Evolutionary conservation across 2,797 vertebrate genomes (phyloP).

Genomic region (Phyllotis vaccarum): DNA sequence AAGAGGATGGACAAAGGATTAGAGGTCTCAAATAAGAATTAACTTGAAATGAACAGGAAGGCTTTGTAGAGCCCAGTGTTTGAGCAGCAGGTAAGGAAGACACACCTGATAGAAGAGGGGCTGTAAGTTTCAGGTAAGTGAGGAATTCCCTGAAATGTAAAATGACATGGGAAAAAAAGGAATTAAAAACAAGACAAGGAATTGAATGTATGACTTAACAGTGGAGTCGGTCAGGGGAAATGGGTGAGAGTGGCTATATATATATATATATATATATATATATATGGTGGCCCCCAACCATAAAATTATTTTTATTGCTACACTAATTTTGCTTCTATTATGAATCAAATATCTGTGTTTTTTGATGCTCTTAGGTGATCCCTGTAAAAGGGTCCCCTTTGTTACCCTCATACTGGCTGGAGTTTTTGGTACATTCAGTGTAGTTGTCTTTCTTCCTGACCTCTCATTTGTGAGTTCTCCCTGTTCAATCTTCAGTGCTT

Average conservation of each 20-base stretch:
- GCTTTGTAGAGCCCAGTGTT: not conserved
- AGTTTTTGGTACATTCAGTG: not conserved
- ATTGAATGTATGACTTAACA: not conserved
- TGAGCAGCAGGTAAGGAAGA: not conserved
- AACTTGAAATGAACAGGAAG: not conserved
- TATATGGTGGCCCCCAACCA: not conserved
- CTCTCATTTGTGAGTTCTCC: not conserved
- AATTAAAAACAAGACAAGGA: not conserved
- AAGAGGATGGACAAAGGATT: not conserved
- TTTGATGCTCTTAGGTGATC: too few species aligned
- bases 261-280: not conserved
- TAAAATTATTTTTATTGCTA: not conserved
- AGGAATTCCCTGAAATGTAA: not conserved
- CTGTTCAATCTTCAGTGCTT: constrained; percentile 3
- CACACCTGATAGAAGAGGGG: not conserved
- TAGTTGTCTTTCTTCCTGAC: constrained; percentile 37
- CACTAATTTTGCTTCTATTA: not conserved
- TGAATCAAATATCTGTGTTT: not conserved
- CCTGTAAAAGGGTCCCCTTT: not conserved
- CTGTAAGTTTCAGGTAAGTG: not conserved
- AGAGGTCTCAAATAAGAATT: not conserved
- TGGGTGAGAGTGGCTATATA: not conserved
- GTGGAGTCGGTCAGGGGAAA: not conserved
- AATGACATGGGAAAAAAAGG: not conserved
- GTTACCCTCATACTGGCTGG: not conserved